phyloP scores from a whole-genome alignment of 2,797 vertebrate genomes.

The Sebastes itinus region DNA sequence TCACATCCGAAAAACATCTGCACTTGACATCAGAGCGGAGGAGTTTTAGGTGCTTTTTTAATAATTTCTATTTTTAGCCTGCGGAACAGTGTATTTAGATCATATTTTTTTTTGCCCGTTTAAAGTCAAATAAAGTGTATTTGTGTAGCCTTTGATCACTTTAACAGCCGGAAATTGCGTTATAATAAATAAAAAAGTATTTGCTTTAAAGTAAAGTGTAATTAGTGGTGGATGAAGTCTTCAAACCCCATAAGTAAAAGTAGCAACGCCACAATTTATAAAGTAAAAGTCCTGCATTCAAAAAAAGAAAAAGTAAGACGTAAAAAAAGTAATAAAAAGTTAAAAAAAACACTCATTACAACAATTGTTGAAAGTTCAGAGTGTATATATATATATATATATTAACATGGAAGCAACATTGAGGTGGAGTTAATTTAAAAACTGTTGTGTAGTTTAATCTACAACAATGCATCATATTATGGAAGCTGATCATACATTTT shows the following conservation, averaged over 20 bases:
- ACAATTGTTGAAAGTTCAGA: neutral
- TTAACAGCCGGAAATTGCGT: neutral
- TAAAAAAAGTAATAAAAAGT: neutral
- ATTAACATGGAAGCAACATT: neutral
- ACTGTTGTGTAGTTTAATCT: neutral
- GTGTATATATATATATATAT: neutral
- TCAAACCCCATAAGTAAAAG: slow-evolving; percentile 4
- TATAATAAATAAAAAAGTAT: neutral
- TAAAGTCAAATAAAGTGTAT: slow-evolving; percentile 11
- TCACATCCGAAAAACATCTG: slow-evolving; percentile 42
- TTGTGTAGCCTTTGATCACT: neutral
- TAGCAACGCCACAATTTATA: neutral
- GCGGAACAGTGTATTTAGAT: neutral
- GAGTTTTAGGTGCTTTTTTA: slow-evolving; percentile 47
- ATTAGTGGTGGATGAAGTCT: slow-evolving; percentile 2
- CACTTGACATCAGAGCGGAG: slow-evolving; percentile 12
- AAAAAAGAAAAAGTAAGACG: neutral
- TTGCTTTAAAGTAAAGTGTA: neutral
- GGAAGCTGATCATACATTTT: neutral
- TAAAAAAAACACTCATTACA: neutral
- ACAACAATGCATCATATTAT: neutral
- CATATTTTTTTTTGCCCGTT: neutral
- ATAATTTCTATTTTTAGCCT: slow-evolving; percentile 31
- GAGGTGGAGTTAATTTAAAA: neutral
- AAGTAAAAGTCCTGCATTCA: neutral